Percentiles rank a stretch among this genome's conserved stretches.
These are phyloP conservation scores for Apotomis betuletana DNA, from an alignment of 2,888 invertebrate genomes.

Conservation along the genomic window DNA sequence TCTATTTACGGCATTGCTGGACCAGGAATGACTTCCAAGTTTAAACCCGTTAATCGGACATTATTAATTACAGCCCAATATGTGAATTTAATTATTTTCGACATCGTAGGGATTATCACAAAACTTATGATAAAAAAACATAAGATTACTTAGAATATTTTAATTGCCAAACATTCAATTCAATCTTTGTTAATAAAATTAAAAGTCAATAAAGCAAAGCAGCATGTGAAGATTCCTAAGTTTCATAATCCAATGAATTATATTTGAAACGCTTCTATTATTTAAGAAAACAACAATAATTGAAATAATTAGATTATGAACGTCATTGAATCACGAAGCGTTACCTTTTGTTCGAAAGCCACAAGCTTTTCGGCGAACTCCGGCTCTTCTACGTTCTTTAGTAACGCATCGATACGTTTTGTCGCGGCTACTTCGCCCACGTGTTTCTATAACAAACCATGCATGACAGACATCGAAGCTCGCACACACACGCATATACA, in stretches of 20 bases:
- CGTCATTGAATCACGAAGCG: constrained; percentile 51
- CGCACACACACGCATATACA: constrained; percentile 41
- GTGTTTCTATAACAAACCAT: constrained; percentile 78
- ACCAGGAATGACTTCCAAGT: no score
- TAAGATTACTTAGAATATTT: no score
- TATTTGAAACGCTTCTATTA: not conserved
- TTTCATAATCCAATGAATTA: constrained; percentile 8
- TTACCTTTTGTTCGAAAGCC: constrained; percentile 81
- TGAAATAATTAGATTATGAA: constrained; percentile 28
- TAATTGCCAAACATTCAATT: no score
- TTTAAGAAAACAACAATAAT: not conserved
- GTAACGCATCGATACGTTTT: constrained; percentile 66
- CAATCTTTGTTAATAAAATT: not conserved
- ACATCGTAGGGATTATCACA: no score
- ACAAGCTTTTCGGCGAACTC: constrained; percentile 78
- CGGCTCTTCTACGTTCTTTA: constrained; percentile 72
- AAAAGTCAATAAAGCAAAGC: constrained; percentile 26
- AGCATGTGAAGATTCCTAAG: constrained; percentile 4
- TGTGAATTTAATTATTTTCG: no score
- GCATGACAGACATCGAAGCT: constrained; percentile 63
- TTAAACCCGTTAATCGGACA: no score
- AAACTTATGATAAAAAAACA: no score
- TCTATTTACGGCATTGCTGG: no score
- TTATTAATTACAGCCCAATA: no score
- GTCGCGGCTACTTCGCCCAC: constrained; percentile 66